A percentile compares a stretch with the other conserved stretches of the same genome.
Evolutionary conservation across 2,797 vertebrate species (phyloP).

Genomic region (Toxotes lorentzi): DNA sequence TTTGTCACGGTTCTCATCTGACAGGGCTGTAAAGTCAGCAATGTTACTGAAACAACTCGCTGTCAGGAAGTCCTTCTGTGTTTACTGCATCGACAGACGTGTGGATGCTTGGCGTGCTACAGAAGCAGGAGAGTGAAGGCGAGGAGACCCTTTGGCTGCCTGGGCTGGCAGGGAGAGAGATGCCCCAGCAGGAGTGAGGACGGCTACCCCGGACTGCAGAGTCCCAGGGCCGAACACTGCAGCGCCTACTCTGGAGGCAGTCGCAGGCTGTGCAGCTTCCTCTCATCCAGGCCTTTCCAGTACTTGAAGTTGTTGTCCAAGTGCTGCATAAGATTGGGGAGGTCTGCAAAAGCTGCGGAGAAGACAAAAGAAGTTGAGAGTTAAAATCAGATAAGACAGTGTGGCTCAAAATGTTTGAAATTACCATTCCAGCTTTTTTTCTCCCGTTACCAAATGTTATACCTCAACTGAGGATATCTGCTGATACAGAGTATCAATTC

Average conservation of each 20-base stretch:
- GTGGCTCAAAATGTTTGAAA: not conserved
- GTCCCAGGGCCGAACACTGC: constrained; percentile 56
- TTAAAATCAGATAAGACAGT: not conserved
- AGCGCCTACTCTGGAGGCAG: constrained; percentile 90
- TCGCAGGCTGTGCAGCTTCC: constrained; percentile 90
- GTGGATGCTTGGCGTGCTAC: constrained; percentile 75
- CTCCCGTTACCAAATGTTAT: not conserved
- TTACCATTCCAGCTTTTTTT: not conserved
- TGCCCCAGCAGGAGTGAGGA: constrained; percentile 70
- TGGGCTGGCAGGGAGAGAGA: constrained; percentile 79
- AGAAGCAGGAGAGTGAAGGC: constrained; percentile 77
- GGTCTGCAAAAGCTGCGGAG: constrained; percentile 92
- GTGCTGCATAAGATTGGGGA: constrained; percentile 97
- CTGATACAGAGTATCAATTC: not conserved
- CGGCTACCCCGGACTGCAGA: constrained; percentile 44
- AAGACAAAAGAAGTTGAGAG: constrained; percentile 7
- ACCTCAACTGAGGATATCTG: not conserved
- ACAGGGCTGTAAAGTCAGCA: constrained; percentile 53
- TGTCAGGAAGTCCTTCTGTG: constrained; percentile 68
- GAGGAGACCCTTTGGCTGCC: constrained; percentile 77
- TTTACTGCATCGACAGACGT: constrained; percentile 69
- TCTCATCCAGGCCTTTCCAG: constrained; percentile 96
- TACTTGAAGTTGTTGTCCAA: constrained; percentile 98
- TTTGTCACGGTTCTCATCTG: constrained; percentile 65
- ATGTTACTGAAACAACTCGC: constrained; percentile 51